These are phyloP conservation scores for Catocala fraxini DNA, from an alignment of 2,888 invertebrate genomes.

Conservation along the genomic window DNA sequence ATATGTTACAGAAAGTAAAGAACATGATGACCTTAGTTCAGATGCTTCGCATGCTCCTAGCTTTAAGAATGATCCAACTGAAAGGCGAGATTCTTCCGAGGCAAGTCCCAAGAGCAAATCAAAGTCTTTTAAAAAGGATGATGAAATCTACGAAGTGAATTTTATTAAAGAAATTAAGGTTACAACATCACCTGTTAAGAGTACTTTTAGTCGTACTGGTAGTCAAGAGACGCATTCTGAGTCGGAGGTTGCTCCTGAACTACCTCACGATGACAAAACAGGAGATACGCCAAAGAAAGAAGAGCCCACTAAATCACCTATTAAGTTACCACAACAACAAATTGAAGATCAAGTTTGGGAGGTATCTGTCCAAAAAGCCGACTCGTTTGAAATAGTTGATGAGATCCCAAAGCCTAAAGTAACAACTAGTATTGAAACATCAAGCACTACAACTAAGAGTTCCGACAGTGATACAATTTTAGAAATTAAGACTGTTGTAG, in stretches of 20 bases:
- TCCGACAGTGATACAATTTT: slow-evolving; percentile 65
- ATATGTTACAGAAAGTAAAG: slow-evolving; percentile 83
- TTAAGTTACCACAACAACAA: slow-evolving; percentile 80
- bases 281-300: slow-evolving; percentile 77
- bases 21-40: slow-evolving; percentile 82
- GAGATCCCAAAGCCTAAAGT: slow-evolving; percentile 64
- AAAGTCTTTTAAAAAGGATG: slow-evolving; percentile 82
- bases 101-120: slow-evolving; percentile 81
- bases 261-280: slow-evolving; percentile 80
- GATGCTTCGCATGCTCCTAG: slow-evolving; percentile 83
- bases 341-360: slow-evolving; percentile 83
- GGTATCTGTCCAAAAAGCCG: slow-evolving; percentile 77
- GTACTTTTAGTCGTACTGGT: slow-evolving; percentile 84
- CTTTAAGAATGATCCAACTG: slow-evolving; percentile 78
- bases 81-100: slow-evolving; percentile 77
- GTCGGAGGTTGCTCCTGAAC: slow-evolving; percentile 84
- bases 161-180: slow-evolving; percentile 86
- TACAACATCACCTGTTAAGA: slow-evolving; percentile 83
- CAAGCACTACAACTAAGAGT: slow-evolving; percentile 61
- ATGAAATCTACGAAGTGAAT: slow-evolving; percentile 84
- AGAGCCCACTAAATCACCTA: slow-evolving; percentile 73
- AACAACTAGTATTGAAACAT: slow-evolving; percentile 54
- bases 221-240: slow-evolving; percentile 88
- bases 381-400: slow-evolving; percentile 74
- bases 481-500: slow-evolving; percentile 64